Conservation (phyloP, 2,888 invertebrate species). For the Sialis fuliginosa region DNA sequence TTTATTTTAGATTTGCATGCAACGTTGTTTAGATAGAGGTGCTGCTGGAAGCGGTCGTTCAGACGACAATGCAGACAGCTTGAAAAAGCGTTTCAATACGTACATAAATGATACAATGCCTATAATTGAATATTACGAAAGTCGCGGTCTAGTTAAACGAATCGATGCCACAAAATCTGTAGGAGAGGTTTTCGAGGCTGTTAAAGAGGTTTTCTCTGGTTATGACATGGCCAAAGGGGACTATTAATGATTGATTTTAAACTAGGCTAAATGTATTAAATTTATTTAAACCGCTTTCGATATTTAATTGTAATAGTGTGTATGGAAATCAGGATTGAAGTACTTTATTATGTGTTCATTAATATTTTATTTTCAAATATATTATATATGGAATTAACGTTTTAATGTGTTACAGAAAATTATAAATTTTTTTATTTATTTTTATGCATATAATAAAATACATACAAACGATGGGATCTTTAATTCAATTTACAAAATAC, state of each 20-base stretch:
- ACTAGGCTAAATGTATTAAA: neutral
- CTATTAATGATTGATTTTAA: constrained; percentile 4
- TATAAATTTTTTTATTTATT: too few relatives aligned
- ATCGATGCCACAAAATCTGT: constrained; percentile 53
- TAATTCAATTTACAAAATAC: too few relatives aligned
- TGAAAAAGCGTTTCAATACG: constrained; percentile 74
- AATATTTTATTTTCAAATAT: too few relatives aligned
- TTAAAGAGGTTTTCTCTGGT: constrained; percentile 17
- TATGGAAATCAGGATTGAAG: too few relatives aligned
- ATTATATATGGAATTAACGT: too few relatives aligned
- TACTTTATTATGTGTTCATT: too few relatives aligned
- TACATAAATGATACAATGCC: constrained; percentile 77
- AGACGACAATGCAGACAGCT: constrained; percentile 83
- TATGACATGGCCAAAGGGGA: constrained; percentile 5
- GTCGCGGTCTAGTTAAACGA: constrained; percentile 47
- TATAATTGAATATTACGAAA: constrained; percentile 68
- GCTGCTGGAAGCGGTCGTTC: constrained; percentile 77
- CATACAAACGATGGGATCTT: too few relatives aligned
- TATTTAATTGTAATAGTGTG: too few relatives aligned
- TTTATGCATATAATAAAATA: too few relatives aligned
- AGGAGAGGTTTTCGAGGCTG: constrained; percentile 36
- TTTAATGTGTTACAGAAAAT: too few relatives aligned
- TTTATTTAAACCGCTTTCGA: too few relatives aligned
- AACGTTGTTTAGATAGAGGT: constrained; percentile 74
- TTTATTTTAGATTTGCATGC: constrained; percentile 45